These are phyloP conservation scores for Odontesthes bonariensis DNA, from an alignment of 2,113 vertebrate genomes.

Conservation along the genomic window DNA sequence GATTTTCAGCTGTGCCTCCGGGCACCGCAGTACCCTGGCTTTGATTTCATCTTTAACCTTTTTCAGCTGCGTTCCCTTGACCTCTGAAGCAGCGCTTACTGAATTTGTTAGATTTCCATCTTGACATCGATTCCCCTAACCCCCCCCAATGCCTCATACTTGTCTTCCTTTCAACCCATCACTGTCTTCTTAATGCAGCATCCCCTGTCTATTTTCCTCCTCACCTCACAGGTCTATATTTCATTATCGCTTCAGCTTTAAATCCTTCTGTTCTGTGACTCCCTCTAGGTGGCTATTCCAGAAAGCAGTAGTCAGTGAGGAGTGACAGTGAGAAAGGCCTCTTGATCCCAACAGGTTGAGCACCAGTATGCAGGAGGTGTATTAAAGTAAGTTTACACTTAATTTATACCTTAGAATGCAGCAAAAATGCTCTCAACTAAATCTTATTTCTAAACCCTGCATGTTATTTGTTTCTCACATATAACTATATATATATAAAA, in stretches of 20 bases:
- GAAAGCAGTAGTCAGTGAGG: slow-evolving; percentile 65
- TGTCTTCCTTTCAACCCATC: slow-evolving; percentile 40
- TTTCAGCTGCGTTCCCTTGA: slow-evolving; percentile 94
- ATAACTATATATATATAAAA: slow-evolving; percentile 61
- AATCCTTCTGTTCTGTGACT: slow-evolving; percentile 41
- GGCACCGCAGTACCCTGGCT: slow-evolving; percentile 81
- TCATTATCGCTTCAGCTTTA: slow-evolving; percentile 62
- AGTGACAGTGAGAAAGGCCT: slow-evolving; percentile 80
- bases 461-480: slow-evolving; percentile 51
- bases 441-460: slow-evolving; percentile 24
- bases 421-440: slow-evolving; percentile 14
- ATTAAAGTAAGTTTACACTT: slow-evolving; percentile 89
- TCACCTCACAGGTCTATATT: slow-evolving; percentile 75
- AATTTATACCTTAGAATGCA: not conserved
- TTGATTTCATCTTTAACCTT: slow-evolving; percentile 99
- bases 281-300: slow-evolving; percentile 70
- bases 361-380: slow-evolving; percentile 97
- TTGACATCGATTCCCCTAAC: slow-evolving; percentile 39
- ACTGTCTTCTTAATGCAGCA: slow-evolving; percentile 71
- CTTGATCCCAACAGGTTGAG: slow-evolving; percentile 88
- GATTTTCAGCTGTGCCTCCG: slow-evolving; percentile 92
- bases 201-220: slow-evolving; percentile 38
- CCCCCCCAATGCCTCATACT: not conserved
- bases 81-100: slow-evolving; percentile 90
- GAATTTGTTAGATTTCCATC: slow-evolving; percentile 88